phyloP scores from a whole-genome alignment of 2,797 vertebrate species.

The Rachycentron canadum region DNA sequence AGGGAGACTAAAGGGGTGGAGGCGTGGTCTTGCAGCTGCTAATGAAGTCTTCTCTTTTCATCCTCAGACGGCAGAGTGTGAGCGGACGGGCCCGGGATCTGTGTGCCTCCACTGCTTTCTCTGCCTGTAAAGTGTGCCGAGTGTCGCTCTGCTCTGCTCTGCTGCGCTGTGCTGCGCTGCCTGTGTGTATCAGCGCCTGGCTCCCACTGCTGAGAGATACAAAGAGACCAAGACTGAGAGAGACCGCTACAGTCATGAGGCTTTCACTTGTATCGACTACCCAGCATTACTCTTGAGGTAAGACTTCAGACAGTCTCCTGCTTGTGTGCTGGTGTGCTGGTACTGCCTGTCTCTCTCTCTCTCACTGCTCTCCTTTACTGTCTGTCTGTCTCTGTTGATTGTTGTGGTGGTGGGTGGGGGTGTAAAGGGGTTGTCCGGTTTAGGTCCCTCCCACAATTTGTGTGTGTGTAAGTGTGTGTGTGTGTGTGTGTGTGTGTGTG shows the following conservation, averaged over 20 bases:
- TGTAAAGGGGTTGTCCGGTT: constrained; percentile 51
- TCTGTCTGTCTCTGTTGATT: constrained; percentile 68
- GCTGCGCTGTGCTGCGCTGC: constrained; percentile 50
- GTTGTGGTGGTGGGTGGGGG: constrained; percentile 59
- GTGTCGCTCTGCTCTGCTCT: too few relatives aligned
- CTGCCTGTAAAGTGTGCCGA: constrained; percentile 75
- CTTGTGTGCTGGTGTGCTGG: constrained; percentile 49
- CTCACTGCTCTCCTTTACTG: constrained; percentile 57
- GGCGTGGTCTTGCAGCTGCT: constrained; percentile 90
- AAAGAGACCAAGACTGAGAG: constrained; percentile 61
- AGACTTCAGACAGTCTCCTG: constrained; percentile 67
- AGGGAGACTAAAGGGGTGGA: constrained; percentile 77
- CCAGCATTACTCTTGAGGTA: constrained; percentile 86
- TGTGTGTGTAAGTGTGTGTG: constrained; percentile 43
- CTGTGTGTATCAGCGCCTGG: constrained; percentile 50
- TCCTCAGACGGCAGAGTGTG: constrained; percentile 91
- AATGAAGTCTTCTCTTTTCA: constrained; percentile 96
- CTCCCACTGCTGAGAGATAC: constrained; percentile 65
- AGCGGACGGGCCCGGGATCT: constrained; percentile 87
- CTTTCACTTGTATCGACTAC: constrained; percentile 72
- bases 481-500: constrained; percentile 15
- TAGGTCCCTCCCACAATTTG: constrained; percentile 73
- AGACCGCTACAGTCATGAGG: constrained; percentile 81
- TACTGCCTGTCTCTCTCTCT: constrained; percentile 60
- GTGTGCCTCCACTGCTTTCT: constrained; percentile 82